Percentiles rank a stretch among this genome's conserved stretches.
Evolutionary conservation across 2,888 invertebrate genomes (phyloP).

Genomic region (Nephrocerus scutellatus): DNA sequence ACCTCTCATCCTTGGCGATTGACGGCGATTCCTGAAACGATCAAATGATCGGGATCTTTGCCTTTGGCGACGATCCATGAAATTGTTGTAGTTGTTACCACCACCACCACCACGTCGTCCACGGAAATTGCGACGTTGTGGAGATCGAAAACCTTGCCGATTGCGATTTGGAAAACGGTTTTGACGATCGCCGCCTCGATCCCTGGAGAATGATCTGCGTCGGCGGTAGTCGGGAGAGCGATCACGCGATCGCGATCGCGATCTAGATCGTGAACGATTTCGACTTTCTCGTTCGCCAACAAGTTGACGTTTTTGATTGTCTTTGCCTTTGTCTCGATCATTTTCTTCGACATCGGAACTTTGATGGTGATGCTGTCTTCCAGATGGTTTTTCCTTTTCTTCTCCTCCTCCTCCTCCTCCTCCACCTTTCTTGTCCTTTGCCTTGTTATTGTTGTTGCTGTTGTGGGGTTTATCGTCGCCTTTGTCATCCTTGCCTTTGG

Average conservation of each 20-base stretch:
- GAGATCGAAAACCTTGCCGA: slow-evolving; percentile 36
- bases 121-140: slow-evolving; percentile 33
- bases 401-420: slow-evolving; percentile 12
- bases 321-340: slow-evolving; percentile 51
- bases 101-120: slow-evolving; percentile 15
- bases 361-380: slow-evolving; percentile 8
- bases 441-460: slow-evolving; percentile 14
- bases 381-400: slow-evolving; percentile 17
- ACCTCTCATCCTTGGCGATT: slow-evolving; percentile 38
- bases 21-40: slow-evolving; percentile 38
- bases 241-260: slow-evolving; percentile 26
- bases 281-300: no score
- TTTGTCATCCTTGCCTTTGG: no score
- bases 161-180: slow-evolving; percentile 30
- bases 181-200: slow-evolving; percentile 30
- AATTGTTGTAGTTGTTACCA: slow-evolving; percentile 34
- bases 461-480: no score
- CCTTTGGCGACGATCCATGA: slow-evolving; percentile 37
- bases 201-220: slow-evolving; percentile 29
- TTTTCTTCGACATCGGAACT: slow-evolving; percentile 7
- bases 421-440: slow-evolving; percentile 12
- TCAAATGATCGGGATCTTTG: slow-evolving; percentile 37
- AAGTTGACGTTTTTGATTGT: slow-evolving; percentile 34
- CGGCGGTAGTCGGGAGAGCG: slow-evolving; percentile 26
- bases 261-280: slow-evolving; percentile 23